Evolutionary conservation across 2,888 invertebrate genomes (phyloP).

Genomic region (Cyaniris semiargus): DNA sequence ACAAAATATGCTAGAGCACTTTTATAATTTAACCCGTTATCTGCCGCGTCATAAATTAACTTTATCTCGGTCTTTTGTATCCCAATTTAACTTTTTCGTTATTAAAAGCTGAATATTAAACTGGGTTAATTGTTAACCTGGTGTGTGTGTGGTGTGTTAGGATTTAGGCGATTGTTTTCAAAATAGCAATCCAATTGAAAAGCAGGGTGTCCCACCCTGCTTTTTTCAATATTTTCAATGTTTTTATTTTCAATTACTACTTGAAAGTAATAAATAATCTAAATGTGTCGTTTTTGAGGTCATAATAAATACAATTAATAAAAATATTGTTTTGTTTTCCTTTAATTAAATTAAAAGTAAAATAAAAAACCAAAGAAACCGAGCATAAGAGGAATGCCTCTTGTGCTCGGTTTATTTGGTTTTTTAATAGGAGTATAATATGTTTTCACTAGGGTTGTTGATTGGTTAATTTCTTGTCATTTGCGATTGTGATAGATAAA

Average conservation of each 20-base stretch:
- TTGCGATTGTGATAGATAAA: no score
- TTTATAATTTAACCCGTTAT: conserved; percentile 21
- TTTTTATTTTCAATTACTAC: not conserved
- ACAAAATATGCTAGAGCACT: not conserved
- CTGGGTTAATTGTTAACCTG: conserved; percentile 1
- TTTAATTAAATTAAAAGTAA: no score
- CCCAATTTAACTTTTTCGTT: conserved; percentile 20
- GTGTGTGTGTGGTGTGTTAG: not conserved
- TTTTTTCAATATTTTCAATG: not conserved
- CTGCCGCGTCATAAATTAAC: conserved; percentile 20
- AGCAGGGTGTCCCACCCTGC: no score
- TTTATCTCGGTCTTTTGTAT: conserved; percentile 18
- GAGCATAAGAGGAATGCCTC: no score
- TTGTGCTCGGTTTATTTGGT: no score
- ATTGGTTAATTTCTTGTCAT: no score
- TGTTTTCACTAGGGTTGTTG: no score
- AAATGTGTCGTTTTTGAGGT: no score
- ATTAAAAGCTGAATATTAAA: not conserved
- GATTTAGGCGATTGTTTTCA: not conserved
- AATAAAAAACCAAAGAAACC: no score
- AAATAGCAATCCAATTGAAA: not conserved
- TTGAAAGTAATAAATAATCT: not conserved
- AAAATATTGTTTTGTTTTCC: no score
- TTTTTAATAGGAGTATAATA: no score
- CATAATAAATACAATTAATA: no score